phyloP scores from a whole-genome alignment of 1,140 invertebrate genomes.

The Penaeus chinensis region DNA sequence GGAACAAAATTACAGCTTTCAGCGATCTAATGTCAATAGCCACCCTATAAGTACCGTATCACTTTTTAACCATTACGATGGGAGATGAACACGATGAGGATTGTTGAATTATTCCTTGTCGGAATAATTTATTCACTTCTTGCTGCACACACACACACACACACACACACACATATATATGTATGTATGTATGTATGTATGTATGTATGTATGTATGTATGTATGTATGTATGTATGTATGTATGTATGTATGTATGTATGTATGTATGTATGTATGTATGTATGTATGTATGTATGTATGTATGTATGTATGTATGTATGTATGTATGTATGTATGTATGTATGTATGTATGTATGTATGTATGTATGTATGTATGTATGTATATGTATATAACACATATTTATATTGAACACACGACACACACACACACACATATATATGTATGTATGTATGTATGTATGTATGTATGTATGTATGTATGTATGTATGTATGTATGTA shows the following conservation, averaged over 20 bases:
- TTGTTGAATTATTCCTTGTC: too few relatives aligned
- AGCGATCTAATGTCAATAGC: too few relatives aligned
- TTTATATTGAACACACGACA: background rate
- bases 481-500: too few relatives aligned
- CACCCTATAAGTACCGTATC: too few relatives aligned
- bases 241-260: background rate
- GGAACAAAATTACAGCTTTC: too few relatives aligned
- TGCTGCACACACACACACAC: slow-evolving; percentile 8
- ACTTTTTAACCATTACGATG: too few relatives aligned
- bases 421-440: too few relatives aligned
- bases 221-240: background rate
- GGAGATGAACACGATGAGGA: too few relatives aligned
- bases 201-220: background rate
- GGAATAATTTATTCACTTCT: too few relatives aligned
- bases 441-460: too few relatives aligned
- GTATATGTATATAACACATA: slow-evolving; percentile 32
- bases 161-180: background rate
- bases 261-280: background rate
- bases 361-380: slow-evolving; percentile 36
- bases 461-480: too few relatives aligned
- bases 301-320: background rate
- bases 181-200: slow-evolving; percentile 3
- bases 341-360: slow-evolving; percentile 11
- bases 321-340: slow-evolving; percentile 11
- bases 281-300: background rate